Conservation (phyloP, 2,113 vertebrate species). For the Spea bombifrons region DNA sequence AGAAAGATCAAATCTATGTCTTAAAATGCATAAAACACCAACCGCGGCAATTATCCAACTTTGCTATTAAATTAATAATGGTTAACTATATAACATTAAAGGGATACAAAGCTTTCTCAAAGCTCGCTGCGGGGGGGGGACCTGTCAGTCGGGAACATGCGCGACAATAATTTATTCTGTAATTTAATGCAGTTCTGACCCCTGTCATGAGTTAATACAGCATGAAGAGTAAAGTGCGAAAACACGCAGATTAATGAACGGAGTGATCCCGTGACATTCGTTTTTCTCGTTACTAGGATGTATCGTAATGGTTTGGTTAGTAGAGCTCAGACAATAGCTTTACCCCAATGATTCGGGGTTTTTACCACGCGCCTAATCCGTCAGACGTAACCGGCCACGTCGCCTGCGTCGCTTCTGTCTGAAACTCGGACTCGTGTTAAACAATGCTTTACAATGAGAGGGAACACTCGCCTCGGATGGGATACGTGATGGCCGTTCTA, state of each 20-base stretch:
- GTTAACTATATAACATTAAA: not conserved
- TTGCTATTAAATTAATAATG: not conserved
- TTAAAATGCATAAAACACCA: not conserved
- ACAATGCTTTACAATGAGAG: no score
- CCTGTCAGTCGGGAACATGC: constrained; percentile 76
- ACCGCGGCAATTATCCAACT: not conserved
- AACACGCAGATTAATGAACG: constrained; percentile 78
- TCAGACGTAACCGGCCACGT: not conserved
- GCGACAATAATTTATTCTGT: constrained; percentile 75
- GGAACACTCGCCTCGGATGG: no score
- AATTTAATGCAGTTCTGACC: constrained; percentile 83
- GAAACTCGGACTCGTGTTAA: no score
- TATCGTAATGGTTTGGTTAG: constrained; percentile 76
- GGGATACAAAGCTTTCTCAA: constrained; percentile 51
- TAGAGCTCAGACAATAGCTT: constrained; percentile 61
- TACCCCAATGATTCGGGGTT: not conserved
- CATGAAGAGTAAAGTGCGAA: constrained; percentile 75
- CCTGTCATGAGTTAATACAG: constrained; percentile 81
- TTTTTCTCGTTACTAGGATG: constrained; percentile 73
- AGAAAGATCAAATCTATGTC: not conserved
- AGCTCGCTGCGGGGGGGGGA: constrained; percentile 60
- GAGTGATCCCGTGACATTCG: constrained; percentile 74
- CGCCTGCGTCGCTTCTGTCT: no score
- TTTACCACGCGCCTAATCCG: no score
- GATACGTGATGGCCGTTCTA: no score